These are phyloP conservation scores for Melanerpes formicivorus DNA, from an alignment of 2,113 vertebrate genomes.

Conservation along the genomic window DNA sequence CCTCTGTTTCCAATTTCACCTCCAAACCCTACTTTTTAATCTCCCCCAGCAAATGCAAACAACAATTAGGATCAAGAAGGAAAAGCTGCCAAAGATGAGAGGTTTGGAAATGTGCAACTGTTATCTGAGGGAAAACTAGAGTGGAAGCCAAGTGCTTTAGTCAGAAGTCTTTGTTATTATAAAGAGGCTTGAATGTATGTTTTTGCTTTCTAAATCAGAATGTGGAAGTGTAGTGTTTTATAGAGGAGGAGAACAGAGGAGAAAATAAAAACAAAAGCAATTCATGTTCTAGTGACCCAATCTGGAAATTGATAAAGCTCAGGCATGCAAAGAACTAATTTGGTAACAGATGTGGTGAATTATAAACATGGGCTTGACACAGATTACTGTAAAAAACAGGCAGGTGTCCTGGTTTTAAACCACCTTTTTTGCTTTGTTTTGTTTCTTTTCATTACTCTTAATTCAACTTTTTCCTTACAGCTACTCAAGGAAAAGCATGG, in stretches of 20 bases:
- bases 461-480: neutral
- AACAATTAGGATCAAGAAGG: slow-evolving; percentile 55
- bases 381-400: neutral
- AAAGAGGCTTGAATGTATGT: slow-evolving; percentile 1
- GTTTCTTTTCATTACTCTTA: neutral
- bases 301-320: slow-evolving; percentile 5
- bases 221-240: neutral
- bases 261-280: slow-evolving; percentile 24
- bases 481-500: neutral
- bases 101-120: slow-evolving; percentile 33
- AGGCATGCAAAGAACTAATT: neutral
- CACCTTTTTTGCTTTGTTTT: neutral
- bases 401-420: neutral
- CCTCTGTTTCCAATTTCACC: slow-evolving; percentile 55
- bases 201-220: slow-evolving; percentile 28
- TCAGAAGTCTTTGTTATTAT: slow-evolving; percentile 18
- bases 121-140: slow-evolving; percentile 34
- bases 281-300: neutral
- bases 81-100: slow-evolving; percentile 42
- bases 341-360: neutral
- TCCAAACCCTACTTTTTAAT: slow-evolving; percentile 56
- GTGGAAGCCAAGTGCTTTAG: slow-evolving; percentile 6
- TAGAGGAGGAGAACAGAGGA: neutral
- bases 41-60: slow-evolving; percentile 40
- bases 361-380: slow-evolving; percentile 22